Percentiles rank a stretch among this genome's conserved stretches.
These are phyloP conservation scores for Haemorhous mexicanus DNA, from an alignment of 2,113 vertebrate genomes.

Conservation along the genomic window DNA sequence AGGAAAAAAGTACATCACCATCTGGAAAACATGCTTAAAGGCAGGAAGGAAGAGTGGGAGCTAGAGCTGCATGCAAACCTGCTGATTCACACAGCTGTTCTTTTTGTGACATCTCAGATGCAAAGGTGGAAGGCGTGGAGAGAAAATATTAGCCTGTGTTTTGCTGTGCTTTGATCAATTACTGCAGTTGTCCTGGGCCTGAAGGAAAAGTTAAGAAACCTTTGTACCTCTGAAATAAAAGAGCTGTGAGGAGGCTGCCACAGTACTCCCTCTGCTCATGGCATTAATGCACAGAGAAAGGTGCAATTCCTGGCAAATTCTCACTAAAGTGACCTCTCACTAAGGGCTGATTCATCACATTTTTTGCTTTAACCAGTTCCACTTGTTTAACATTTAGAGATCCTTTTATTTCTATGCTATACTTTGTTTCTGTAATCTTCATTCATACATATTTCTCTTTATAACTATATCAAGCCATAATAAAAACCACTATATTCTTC, in stretches of 20 bases:
- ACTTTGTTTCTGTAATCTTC: neutral
- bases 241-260: neutral
- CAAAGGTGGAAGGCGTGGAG: neutral
- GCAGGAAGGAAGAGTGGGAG: constrained; percentile 9
- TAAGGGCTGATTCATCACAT: neutral
- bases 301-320: neutral
- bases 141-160: neutral
- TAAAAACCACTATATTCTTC: neutral
- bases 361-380: neutral
- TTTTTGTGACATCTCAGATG: neutral
- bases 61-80: neutral
- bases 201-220: neutral
- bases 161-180: neutral
- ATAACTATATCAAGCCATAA: neutral
- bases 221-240: neutral
- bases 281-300: neutral
- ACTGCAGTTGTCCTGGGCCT: neutral
- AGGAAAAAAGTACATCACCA: neutral
- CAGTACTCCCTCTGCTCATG: neutral
- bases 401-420: neutral
- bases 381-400: neutral
- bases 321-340: neutral
- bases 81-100: neutral
- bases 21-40: neutral
- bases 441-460: neutral